These are phyloP conservation scores for Ormyrus labotus DNA, from an alignment of 2,888 invertebrate genomes.

Conservation along the genomic window DNA sequence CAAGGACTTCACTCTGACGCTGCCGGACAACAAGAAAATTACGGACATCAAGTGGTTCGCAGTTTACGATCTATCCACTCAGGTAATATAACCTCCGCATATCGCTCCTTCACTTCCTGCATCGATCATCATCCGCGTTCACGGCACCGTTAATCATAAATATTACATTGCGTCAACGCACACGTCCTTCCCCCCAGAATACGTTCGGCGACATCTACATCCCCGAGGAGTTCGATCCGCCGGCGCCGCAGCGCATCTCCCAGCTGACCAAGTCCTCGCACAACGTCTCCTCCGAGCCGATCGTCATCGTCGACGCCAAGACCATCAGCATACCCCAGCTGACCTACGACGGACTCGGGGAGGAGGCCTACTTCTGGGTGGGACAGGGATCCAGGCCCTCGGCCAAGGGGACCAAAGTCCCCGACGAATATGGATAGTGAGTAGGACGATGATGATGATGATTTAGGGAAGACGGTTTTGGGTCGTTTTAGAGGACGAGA, in stretches of 20 bases:
- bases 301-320: slow-evolving; percentile 88
- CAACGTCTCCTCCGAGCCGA: slow-evolving; percentile 83
- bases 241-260: slow-evolving; percentile 82
- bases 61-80: slow-evolving; percentile 89
- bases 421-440: slow-evolving; percentile 95
- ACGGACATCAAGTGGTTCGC: slow-evolving; percentile 93
- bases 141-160: too few species aligned
- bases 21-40: slow-evolving; percentile 91
- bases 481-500: too few species aligned
- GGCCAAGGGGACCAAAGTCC: slow-evolving; percentile 87
- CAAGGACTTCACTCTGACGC: slow-evolving; percentile 86
- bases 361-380: slow-evolving; percentile 90
- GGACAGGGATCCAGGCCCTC: slow-evolving; percentile 93
- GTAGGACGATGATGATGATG: slow-evolving; percentile 70
- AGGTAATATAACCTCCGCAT: slow-evolving; percentile 73
- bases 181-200: slow-evolving; percentile 75
- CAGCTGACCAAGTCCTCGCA: slow-evolving; percentile 81
- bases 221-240: slow-evolving; percentile 93
- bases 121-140: too few species aligned
- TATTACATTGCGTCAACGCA: too few species aligned
- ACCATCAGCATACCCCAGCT: slow-evolving; percentile 87
- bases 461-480: too few species aligned
- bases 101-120: too few species aligned
- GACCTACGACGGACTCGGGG: slow-evolving; percentile 86
- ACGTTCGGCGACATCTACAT: slow-evolving; percentile 93